Evolutionary conservation across 2,888 invertebrate genomes (phyloP), one percentile per base, ranked within the genome.

Genomic region (Gortyna flavago): DNA sequence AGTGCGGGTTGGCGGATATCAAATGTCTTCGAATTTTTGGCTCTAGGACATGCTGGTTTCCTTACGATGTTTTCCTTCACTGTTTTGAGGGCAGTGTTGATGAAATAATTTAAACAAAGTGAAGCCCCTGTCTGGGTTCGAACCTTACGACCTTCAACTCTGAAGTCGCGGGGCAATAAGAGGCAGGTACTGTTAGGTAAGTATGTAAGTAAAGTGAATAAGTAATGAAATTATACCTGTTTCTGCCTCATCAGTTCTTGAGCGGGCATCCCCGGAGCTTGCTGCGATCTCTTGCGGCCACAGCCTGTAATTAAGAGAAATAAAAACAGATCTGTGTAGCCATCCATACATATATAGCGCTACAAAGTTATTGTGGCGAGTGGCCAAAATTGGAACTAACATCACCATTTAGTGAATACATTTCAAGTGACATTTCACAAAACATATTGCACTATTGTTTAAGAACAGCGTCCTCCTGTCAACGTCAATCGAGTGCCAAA

Each of bases 221-320:
- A 51, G 16, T 1, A 51, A 11, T 51, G 0, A 62, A 29, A 1
- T 0, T 35, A 16, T 84, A 96, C 96, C 94, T 96, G 96, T 87
- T 94, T 89, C 71, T 94, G 95, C 66, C 94, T 92, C 69, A 92
- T 85, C n/a, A 96, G 80, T 62, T 95, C 95, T 87, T 95, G 95
- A 25, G 97, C 87, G 11, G 97, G 94, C 93, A 96, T 95, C 25
- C 97, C 95, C 61, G 97, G 95, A 32, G 95, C 90, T 62, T 84
- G 94, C 92, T 95, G 93, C 80, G 97, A 97, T 61, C 98, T 95
- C 89, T 98, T 98, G 77, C 97, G 97, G 9, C 98, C 98, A 89
- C 98, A 98, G n/a, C 98, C 98, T 98, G 91, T 1, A 92, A 92
- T 38, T 70, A 65, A 41, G 38, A 70, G 57, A 62, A 64, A 2